Evolutionary conservation across 2,888 invertebrate genomes (phyloP).

Genomic region (Gastrophysa polygoni): DNA sequence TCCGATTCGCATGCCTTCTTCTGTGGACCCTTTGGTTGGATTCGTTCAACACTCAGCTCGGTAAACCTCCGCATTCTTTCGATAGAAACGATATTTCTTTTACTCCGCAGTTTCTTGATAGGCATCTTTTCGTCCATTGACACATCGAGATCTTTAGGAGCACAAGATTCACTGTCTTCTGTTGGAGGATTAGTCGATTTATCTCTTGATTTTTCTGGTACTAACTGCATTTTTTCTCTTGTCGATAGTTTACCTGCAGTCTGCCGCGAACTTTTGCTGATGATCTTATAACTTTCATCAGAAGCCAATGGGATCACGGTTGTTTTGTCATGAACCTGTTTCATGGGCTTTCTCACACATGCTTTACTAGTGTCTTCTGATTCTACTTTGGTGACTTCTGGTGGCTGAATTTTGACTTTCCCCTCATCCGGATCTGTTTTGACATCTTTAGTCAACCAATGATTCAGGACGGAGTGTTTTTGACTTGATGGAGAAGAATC

Average conservation of each 20-base stretch:
- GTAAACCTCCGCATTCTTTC: constrained; percentile 49
- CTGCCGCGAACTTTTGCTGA: background rate
- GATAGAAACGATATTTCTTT: constrained; percentile 15
- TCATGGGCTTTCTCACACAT: background rate
- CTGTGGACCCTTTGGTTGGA: constrained; percentile 38
- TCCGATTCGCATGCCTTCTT: constrained; percentile 42
- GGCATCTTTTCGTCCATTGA: background rate
- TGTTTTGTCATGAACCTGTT: constrained; percentile 2
- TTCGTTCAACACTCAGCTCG: constrained; percentile 46
- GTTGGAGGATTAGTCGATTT: background rate
- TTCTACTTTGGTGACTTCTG: background rate
- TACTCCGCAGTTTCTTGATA: constrained; percentile 6
- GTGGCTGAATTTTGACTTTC: background rate
- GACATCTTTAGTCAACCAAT: constrained; percentile 1
- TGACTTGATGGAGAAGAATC: background rate
- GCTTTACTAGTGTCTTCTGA: background rate
- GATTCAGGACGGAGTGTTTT: constrained; percentile 7
- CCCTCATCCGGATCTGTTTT: background rate
- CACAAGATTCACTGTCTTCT: background rate
- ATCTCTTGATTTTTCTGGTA: background rate
- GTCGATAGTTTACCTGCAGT: background rate
- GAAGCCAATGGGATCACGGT: background rate
- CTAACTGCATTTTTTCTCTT: background rate
- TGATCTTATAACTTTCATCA: background rate
- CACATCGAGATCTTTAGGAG: background rate